phyloP scores from a whole-genome alignment of 2,888 invertebrate species.

The Lampropteryx suffumata region DNA sequence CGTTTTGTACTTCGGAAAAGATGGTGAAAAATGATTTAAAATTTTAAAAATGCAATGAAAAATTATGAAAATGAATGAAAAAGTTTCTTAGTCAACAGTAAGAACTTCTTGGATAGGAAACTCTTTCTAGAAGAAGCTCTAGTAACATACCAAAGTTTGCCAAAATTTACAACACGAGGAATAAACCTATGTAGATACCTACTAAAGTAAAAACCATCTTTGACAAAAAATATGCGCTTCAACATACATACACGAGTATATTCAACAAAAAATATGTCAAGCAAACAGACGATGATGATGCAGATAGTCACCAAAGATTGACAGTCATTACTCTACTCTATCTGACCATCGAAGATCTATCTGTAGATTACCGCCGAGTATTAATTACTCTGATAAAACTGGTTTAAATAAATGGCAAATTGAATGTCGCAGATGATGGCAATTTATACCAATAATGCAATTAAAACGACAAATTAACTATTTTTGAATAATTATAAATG shows the following conservation, averaged over 20 bases:
- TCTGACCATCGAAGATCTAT: slow-evolving; percentile 38
- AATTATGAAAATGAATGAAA: too few species aligned
- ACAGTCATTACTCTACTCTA: slow-evolving; percentile 51
- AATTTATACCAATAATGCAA: slow-evolving; percentile 17
- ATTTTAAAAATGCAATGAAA: too few species aligned
- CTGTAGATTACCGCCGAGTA: slow-evolving; percentile 27
- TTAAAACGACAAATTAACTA: slow-evolving; percentile 11
- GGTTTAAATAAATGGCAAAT: slow-evolving; percentile 17
- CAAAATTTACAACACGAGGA: too few species aligned
- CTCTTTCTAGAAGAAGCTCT: too few species aligned
- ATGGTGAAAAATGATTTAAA: too few species aligned
- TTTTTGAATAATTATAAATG: slow-evolving; percentile 5
- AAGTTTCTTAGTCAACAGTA: too few species aligned
- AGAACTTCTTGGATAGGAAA: too few species aligned
- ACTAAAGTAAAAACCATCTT: too few species aligned
- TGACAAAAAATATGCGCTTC: too few species aligned
- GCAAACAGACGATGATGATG: slow-evolving; percentile 53
- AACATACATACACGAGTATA: not conserved
- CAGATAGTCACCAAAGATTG: slow-evolving; percentile 57
- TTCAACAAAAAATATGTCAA: slow-evolving; percentile 41
- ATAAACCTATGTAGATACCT: too few species aligned
- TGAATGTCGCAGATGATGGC: slow-evolving; percentile 18
- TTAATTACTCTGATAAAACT: slow-evolving; percentile 19
- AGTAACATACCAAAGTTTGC: too few species aligned
- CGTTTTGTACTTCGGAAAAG: too few species aligned